phyloP scores from a whole-genome alignment of 2,797 vertebrate species.

The Garrulus glandarius region DNA sequence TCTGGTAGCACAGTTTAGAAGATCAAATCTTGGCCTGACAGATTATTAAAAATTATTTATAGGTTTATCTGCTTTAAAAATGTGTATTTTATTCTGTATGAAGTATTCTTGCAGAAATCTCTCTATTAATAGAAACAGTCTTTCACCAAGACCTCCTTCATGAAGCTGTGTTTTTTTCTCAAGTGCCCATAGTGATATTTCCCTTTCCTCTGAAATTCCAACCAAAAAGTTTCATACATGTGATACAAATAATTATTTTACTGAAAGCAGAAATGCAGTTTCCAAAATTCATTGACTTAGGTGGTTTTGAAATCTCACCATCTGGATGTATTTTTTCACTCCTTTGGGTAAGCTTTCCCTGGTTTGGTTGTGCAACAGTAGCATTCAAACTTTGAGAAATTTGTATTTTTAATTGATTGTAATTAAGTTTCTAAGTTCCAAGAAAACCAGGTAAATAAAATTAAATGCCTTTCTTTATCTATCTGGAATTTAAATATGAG shows the following conservation, averaged over 20 bases:
- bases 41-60: neutral
- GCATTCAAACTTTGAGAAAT: neutral
- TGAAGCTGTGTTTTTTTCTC: neutral
- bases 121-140: neutral
- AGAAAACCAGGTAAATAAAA: neutral
- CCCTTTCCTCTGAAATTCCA: neutral
- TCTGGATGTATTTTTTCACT: neutral
- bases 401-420: neutral
- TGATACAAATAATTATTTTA: neutral
- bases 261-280: neutral
- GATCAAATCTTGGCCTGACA: neutral
- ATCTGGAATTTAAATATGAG: neutral
- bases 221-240: neutral
- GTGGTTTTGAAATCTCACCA: neutral
- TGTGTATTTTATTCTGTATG: neutral
- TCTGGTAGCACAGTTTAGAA: neutral
- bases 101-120: neutral
- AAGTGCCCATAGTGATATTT: neutral
- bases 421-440: neutral
- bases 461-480: neutral
- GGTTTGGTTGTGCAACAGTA: neutral
- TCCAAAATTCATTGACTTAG: neutral
- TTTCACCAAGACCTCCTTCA: neutral
- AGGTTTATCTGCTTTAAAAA: neutral
- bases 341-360: neutral